Conservation (phyloP, 2,113 vertebrate genomes). For the Recurvirostra avosetta region DNA sequence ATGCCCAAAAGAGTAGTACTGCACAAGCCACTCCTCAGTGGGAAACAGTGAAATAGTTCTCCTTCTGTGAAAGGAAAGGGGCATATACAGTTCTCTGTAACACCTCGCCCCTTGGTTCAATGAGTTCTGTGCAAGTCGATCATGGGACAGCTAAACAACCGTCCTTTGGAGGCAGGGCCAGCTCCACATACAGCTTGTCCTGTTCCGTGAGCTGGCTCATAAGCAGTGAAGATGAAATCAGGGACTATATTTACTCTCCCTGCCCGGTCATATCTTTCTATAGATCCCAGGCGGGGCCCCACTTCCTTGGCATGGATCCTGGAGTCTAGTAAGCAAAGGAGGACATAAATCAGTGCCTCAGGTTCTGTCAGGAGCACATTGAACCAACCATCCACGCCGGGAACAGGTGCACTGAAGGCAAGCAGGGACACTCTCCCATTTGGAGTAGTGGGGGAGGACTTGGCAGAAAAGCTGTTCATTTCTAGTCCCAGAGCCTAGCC, state of each 20-base stretch:
- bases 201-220: neutral
- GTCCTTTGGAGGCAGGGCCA: neutral
- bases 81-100: neutral
- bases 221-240: slow-evolving; percentile 24
- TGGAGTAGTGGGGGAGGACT: neutral
- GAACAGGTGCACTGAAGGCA: slow-evolving; percentile 66
- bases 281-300: neutral
- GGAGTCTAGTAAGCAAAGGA: slow-evolving; percentile 40
- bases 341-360: slow-evolving; percentile 18
- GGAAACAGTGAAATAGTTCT: neutral
- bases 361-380: neutral
- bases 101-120: neutral
- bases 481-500: neutral
- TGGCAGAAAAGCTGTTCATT: neutral
- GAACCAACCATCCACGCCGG: neutral
- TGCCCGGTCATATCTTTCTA: slow-evolving; percentile 15
- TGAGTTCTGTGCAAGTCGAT: neutral
- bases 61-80: neutral
- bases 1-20: neutral
- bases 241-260: slow-evolving; percentile 40
- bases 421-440: slow-evolving; percentile 31
- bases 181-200: neutral
- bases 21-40: accelerated
- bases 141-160: neutral
- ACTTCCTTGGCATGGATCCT: slow-evolving; percentile 36